phyloP scores from a whole-genome alignment of 64 coral and sea anemone species.

The Porites australiensis region DNA sequence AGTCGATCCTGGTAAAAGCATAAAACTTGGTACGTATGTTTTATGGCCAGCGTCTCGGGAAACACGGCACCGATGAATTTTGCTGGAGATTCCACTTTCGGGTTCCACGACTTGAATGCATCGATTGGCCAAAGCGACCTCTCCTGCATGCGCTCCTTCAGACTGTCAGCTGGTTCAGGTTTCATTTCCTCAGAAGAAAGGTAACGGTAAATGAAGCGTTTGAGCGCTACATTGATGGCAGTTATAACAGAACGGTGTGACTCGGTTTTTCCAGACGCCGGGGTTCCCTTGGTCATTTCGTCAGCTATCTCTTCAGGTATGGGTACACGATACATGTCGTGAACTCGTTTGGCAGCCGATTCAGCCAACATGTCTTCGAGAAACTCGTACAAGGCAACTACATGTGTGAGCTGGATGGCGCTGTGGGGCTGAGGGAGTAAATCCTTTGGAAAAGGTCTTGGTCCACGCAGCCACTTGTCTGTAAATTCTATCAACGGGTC shows the following conservation, averaged over 20 bases:
- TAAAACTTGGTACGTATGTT: conserved; percentile 30
- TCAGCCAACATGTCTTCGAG: conserved; percentile 92
- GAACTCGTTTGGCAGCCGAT: conserved; percentile 72
- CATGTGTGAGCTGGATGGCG: conserved; percentile 78
- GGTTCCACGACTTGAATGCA: conserved; percentile 8
- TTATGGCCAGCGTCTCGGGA: conserved; percentile 32
- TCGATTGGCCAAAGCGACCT: conserved; percentile 84
- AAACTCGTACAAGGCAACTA: conserved; percentile 88
- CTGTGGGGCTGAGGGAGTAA: conserved; percentile 68
- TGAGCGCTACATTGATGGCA: conserved; percentile 73
- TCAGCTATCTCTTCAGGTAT: conserved; percentile 66
- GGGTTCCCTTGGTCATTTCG: conserved; percentile 16
- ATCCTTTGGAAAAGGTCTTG: conserved; percentile 83
- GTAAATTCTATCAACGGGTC: conserved; percentile 67
- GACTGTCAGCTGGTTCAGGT: conserved; percentile 49
- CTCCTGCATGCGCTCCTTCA: conserved; percentile 68
- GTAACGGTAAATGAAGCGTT: conserved; percentile 95
- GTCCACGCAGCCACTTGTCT: conserved; percentile 75
- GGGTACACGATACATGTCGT: conserved; percentile 51
- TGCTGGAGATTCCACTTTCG: background rate
- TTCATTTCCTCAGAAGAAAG: conserved; percentile 82
- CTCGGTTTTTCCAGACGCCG: conserved; percentile 1
- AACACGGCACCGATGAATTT: background rate
- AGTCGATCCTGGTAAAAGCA: conserved; percentile 34
- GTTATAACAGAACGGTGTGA: conserved; percentile 12